These are phyloP conservation scores for Cryptotis parvus DNA, from an alignment of 2,113 vertebrate species.

Conservation along the genomic window DNA sequence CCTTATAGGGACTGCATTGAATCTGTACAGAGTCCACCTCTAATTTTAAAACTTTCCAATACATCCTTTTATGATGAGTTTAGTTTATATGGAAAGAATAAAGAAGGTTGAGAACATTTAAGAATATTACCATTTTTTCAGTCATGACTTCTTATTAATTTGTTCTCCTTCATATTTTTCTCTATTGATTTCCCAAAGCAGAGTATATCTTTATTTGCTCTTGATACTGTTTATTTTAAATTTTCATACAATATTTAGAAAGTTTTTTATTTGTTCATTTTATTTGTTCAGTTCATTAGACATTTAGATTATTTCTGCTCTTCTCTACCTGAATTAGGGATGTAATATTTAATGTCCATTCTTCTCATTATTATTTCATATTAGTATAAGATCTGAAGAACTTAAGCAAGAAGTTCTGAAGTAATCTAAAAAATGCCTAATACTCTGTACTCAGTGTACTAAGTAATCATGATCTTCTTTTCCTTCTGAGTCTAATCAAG, in stretches of 20 bases:
- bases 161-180: background rate
- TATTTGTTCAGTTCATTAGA: background rate
- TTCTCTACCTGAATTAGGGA: too few species aligned
- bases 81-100: background rate
- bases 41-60: background rate
- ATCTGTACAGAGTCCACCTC: too few species aligned
- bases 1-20: too few species aligned
- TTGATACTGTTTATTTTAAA: background rate
- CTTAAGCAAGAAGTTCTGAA: too few species aligned
- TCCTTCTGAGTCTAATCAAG: too few species aligned
- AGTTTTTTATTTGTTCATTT: background rate
- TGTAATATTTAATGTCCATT: too few species aligned
- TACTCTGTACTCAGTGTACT: too few species aligned
- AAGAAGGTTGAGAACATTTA: conserved; percentile 11
- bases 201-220: background rate
- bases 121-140: conserved; percentile 14
- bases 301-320: too few species aligned
- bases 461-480: too few species aligned
- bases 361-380: too few species aligned
- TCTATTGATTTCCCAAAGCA: background rate
- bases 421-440: too few species aligned
- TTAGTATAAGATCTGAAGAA: too few species aligned
- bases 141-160: background rate
- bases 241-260: conserved; percentile 26
- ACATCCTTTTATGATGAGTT: background rate